phyloP scores from a whole-genome alignment of 2,113 vertebrate genomes.

The Corapipo altera region DNA sequence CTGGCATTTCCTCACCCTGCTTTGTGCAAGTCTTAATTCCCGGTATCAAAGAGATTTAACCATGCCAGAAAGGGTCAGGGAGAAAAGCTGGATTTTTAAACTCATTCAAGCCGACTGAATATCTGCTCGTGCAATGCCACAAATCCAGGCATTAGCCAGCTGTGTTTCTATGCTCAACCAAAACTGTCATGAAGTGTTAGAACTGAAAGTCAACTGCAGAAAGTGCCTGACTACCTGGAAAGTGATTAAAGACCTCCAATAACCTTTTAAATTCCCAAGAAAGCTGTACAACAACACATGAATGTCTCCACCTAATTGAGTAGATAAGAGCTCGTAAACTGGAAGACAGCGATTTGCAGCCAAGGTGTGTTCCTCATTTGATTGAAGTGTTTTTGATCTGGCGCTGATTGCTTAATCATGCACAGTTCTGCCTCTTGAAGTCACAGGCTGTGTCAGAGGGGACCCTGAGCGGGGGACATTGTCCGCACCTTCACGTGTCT shows the following conservation, averaged over 20 bases:
- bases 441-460: neutral
- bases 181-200: neutral
- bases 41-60: neutral
- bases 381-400: constrained; percentile 41
- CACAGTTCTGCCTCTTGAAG: constrained; percentile 9
- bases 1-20: neutral
- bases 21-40: neutral
- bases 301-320: neutral
- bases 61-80: neutral
- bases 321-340: constrained; percentile 7
- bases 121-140: neutral
- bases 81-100: constrained; percentile 18
- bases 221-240: constrained; percentile 18
- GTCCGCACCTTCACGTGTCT: neutral
- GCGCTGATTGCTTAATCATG: constrained; percentile 32
- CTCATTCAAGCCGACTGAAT: neutral
- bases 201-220: neutral
- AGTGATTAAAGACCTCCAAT: neutral
- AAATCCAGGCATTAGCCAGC: neutral
- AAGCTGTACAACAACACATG: neutral
- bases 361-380: constrained; percentile 34
- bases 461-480: neutral
- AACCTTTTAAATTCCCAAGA: neutral
- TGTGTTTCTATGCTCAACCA: neutral
- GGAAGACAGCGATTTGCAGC: constrained; percentile 6